Percentiles rank a stretch among this genome's conserved stretches.
Evolutionary conservation across 2,113 vertebrate genomes (phyloP).

Genomic region (Cairina moschata): DNA sequence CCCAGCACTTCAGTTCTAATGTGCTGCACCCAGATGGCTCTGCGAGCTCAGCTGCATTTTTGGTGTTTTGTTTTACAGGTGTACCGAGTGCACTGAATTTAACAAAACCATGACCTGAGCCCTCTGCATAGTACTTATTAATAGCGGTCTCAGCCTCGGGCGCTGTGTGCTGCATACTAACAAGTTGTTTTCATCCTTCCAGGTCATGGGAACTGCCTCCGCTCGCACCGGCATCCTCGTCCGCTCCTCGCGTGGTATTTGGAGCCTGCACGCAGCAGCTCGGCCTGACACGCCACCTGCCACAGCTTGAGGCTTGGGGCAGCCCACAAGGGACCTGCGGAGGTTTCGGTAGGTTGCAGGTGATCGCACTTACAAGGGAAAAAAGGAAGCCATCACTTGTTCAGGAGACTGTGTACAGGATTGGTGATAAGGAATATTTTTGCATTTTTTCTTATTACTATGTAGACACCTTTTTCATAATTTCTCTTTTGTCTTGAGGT

Average conservation of each 20-base stretch:
- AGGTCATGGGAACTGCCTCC: neutral
- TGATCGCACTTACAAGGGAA: neutral
- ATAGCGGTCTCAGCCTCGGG: neutral
- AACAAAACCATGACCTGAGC: neutral
- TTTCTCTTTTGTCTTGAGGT: neutral
- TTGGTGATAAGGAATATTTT: neutral
- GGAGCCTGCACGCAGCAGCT: neutral
- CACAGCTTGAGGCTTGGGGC: rapidly evolving
- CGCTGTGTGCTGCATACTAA: neutral
- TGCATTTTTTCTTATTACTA: neutral
- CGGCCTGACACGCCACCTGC: neutral
- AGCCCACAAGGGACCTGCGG: neutral
- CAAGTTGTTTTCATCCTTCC: neutral
- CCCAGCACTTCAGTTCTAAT: rapidly evolving
- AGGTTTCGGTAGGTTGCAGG: neutral
- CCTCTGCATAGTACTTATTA: neutral
- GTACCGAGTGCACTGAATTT: neutral
- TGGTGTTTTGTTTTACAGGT: neutral
- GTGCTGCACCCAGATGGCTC: rapidly evolving
- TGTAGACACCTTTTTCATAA: neutral
- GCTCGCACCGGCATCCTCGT: rapidly evolving
- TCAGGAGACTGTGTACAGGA: neutral
- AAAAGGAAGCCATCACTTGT: neutral
- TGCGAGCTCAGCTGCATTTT: rapidly evolving
- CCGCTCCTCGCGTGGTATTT: rapidly evolving